Conservation (phyloP, 2,888 invertebrate genomes). For the Strigamia maritima region DNA sequence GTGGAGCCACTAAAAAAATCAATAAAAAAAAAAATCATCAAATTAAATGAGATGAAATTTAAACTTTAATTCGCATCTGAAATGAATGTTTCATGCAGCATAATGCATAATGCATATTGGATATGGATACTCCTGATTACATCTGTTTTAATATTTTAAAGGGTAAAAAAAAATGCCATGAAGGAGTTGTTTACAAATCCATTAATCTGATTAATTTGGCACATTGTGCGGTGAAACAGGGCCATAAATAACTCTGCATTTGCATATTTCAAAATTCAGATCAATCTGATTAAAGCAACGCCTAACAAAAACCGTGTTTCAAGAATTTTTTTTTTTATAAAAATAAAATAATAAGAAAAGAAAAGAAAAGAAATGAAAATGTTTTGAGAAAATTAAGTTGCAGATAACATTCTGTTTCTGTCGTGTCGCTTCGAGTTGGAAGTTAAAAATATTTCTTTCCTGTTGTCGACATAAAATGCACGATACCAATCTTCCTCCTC, state of each 20-base stretch:
- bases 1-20: slow-evolving; percentile 44
- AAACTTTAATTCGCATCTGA: too few relatives aligned
- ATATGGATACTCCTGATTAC: too few relatives aligned
- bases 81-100: too few relatives aligned
- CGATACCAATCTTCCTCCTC: not conserved
- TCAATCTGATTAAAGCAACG: slow-evolving; percentile 15
- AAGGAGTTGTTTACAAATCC: slow-evolving; percentile 14
- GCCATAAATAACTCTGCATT: slow-evolving; percentile 5
- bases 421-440: not conserved
- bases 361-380: not conserved
- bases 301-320: too few relatives aligned
- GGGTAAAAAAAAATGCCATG: not conserved
- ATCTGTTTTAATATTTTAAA: not conserved
- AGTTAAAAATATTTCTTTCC: not conserved
- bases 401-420: not conserved
- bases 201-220: slow-evolving; percentile 30
- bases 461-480: slow-evolving; percentile 1
- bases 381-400: not conserved
- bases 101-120: too few relatives aligned
- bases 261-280: slow-evolving; percentile 8
- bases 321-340: too few relatives aligned
- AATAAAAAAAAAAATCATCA: not conserved
- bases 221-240: not conserved
- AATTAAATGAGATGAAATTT: too few relatives aligned
- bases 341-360: not conserved